phyloP scores from a whole-genome alignment of 1,140 invertebrate genomes.

The Platyscapa corneri region DNA sequence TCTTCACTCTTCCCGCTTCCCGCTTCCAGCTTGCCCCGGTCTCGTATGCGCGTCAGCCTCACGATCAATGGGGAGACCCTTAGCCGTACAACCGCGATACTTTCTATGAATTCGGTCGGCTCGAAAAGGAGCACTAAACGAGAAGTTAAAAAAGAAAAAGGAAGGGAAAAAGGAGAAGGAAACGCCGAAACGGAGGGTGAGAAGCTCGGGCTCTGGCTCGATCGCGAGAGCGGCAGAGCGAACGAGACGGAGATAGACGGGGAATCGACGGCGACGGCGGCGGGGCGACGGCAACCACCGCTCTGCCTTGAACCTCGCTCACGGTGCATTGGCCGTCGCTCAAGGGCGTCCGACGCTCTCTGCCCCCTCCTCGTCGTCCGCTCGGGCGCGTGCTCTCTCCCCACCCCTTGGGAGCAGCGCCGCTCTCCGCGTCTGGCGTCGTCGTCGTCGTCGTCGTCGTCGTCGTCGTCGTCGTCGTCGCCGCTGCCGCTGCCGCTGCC shows the following conservation, averaged over 20 bases:
- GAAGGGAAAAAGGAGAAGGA: neutral
- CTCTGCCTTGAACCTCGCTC: conserved; percentile 74
- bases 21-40: too few species aligned
- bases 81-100: conserved; percentile 3
- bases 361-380: conserved; percentile 31
- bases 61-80: neutral
- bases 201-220: neutral
- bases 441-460: too few species aligned
- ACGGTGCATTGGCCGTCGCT: conserved; percentile 75
- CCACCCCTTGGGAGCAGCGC: neutral
- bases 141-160: conserved; percentile 44
- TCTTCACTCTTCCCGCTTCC: too few species aligned
- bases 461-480: neutral
- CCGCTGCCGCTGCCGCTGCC: neutral
- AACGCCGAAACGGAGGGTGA: neutral
- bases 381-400: conserved; percentile 55
- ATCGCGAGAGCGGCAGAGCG: neutral
- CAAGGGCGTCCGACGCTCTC: conserved; percentile 71
- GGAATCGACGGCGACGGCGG: conserved; percentile 57
- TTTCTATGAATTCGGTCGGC: conserved; percentile 43
- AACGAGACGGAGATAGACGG: conserved; percentile 57
- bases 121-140: conserved; percentile 31
- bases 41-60: neutral
- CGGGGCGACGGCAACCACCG: conserved; percentile 69
- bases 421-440: neutral